Percentiles rank a stretch among this genome's conserved stretches.
phyloP scores from a whole-genome alignment of 2,888 invertebrate genomes.

The Drosophila differens region DNA sequence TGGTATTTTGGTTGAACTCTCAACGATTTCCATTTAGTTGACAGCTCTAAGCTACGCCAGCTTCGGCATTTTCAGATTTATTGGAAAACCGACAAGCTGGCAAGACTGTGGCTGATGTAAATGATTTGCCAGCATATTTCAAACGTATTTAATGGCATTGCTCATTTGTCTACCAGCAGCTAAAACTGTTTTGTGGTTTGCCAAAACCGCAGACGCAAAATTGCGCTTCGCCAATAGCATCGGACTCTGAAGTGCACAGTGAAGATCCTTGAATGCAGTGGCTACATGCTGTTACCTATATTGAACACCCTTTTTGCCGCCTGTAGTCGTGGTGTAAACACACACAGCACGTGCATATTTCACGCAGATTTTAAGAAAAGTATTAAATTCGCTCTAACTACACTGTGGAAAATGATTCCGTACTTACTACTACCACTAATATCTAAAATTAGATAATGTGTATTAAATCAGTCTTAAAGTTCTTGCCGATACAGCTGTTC shows the following conservation, averaged over 20 bases:
- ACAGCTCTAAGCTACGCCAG: constrained; percentile 41
- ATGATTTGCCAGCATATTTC: constrained; percentile 76
- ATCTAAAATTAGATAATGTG: neutral
- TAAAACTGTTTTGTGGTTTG: constrained; percentile 44
- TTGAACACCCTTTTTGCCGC: constrained; percentile 35
- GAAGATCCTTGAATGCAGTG: constrained; percentile 9
- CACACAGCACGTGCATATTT: constrained; percentile 35
- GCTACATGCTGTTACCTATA: neutral
- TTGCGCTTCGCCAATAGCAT: constrained; percentile 34
- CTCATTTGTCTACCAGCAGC: constrained; percentile 72
- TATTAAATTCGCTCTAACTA: neutral
- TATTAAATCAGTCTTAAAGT: neutral
- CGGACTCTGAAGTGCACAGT: constrained; percentile 16
- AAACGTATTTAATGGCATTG: constrained; percentile 69
- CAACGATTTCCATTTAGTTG: constrained; percentile 40
- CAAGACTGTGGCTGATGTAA: constrained; percentile 47
- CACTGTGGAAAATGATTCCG: neutral
- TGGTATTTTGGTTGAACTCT: neutral
- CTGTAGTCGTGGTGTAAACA: constrained; percentile 54
- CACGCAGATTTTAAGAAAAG: constrained; percentile 15
- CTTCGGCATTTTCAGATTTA: constrained; percentile 58
- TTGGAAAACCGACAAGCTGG: constrained; percentile 37
- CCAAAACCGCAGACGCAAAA: constrained; percentile 33
- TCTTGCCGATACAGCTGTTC: neutral
- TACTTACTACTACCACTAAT: neutral